phyloP scores from a whole-genome alignment of 2,113 vertebrate genomes.

The Siniperca chuatsi region DNA sequence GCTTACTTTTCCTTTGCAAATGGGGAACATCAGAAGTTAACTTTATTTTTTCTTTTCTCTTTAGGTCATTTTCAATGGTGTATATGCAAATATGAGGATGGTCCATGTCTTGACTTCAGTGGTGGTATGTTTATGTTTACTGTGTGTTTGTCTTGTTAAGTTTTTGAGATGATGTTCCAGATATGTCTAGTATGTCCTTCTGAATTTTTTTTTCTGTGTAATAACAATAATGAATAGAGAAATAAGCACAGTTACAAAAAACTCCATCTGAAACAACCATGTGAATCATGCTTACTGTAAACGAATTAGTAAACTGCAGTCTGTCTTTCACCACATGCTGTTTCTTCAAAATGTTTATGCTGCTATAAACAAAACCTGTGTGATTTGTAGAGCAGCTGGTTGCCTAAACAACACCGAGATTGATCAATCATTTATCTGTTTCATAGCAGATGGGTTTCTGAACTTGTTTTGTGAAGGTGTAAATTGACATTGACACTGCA shows the following conservation, averaged over 20 bases:
- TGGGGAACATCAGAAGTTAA: slow-evolving; percentile 17
- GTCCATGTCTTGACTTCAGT: slow-evolving; percentile 99
- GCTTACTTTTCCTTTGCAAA: neutral
- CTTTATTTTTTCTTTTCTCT: slow-evolving; percentile 68
- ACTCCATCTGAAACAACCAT: slow-evolving; percentile 14
- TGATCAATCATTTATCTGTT: slow-evolving; percentile 64
- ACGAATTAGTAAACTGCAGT: slow-evolving; percentile 47
- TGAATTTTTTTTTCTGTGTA: neutral
- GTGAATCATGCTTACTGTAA: slow-evolving; percentile 54
- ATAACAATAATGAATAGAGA: neutral
- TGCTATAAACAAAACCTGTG: slow-evolving; percentile 70
- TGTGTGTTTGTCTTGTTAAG: slow-evolving; percentile 5
- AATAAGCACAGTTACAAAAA: neutral
- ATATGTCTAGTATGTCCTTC: neutral
- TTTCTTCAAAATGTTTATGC: slow-evolving; percentile 65
- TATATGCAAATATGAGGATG: slow-evolving; percentile 99
- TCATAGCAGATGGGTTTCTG: slow-evolving; percentile 59
- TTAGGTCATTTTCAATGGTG: slow-evolving; percentile 96
- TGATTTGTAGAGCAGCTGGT: slow-evolving; percentile 69
- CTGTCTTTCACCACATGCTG: slow-evolving; percentile 57
- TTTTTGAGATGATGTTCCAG: neutral
- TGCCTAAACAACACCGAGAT: slow-evolving; percentile 61
- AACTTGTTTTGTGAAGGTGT: slow-evolving; percentile 47
- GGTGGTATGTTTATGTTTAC: slow-evolving; percentile 89
- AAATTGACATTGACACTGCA: slow-evolving; percentile 36